Percentiles rank a stretch among this genome's conserved stretches.
These are phyloP conservation scores for Shargacucullia verbasci DNA, from an alignment of 2,888 invertebrate genomes.

Conservation along the genomic window DNA sequence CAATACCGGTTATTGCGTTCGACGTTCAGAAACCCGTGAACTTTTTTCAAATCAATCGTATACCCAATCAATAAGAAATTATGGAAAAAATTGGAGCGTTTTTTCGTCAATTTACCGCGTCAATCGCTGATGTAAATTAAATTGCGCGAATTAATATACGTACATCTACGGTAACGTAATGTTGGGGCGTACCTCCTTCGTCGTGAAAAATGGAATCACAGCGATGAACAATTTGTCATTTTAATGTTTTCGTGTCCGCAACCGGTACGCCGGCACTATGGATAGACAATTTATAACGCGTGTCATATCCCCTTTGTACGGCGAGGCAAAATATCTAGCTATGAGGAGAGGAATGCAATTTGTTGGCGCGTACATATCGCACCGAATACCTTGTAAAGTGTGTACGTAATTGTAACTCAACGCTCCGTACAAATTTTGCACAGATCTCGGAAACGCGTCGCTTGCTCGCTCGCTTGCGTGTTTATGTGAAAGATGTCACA, in stretches of 20 bases:
- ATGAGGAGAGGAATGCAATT: constrained; percentile 72
- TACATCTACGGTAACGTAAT: constrained; percentile 56
- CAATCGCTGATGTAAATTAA: constrained; percentile 65
- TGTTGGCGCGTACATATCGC: constrained; percentile 63
- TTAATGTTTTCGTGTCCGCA: constrained; percentile 80
- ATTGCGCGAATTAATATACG: constrained; percentile 72
- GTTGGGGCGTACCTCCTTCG: constrained; percentile 68
- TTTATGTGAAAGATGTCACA: constrained; percentile 6
- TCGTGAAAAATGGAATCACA: constrained; percentile 80
- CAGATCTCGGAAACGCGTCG: constrained; percentile 13
- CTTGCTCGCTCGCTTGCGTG: constrained; percentile 6
- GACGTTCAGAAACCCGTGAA: constrained; percentile 43
- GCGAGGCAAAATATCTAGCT: constrained; percentile 66
- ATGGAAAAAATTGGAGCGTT: constrained; percentile 60
- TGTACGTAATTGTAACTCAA: constrained; percentile 54
- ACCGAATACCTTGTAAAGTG: constrained; percentile 60
- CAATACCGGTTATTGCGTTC: constrained; percentile 40
- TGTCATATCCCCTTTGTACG: constrained; percentile 73
- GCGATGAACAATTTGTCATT: constrained; percentile 82
- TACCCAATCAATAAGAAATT: constrained; percentile 61
- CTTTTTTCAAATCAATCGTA: constrained; percentile 49
- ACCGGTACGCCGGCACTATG: constrained; percentile 68
- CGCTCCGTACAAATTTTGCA: constrained; percentile 26
- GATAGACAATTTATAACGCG: constrained; percentile 76
- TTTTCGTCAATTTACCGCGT: constrained; percentile 64